These are phyloP conservation scores for Tinea semifulvella DNA, from an alignment of 2,888 invertebrate genomes.

Conservation along the genomic window DNA sequence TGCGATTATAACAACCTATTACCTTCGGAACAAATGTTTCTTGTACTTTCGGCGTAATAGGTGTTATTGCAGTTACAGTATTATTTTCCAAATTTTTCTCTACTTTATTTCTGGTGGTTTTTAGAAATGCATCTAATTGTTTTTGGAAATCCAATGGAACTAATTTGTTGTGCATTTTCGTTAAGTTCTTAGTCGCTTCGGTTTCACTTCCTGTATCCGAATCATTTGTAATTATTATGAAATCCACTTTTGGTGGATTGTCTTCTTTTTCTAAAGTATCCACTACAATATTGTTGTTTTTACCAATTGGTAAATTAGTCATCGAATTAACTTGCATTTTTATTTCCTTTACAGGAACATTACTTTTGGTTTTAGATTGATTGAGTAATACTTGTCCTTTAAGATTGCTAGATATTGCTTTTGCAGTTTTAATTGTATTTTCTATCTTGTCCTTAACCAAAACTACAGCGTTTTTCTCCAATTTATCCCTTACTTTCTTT, in stretches of 20 bases:
- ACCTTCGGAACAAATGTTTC: slow-evolving; percentile 58
- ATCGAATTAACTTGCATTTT: no score
- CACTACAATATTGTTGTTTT: no score
- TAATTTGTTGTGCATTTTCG: slow-evolving; percentile 58
- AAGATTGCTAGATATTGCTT: no score
- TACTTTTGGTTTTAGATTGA: no score
- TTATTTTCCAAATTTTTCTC: slow-evolving; percentile 29
- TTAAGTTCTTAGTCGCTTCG: slow-evolving; percentile 59
- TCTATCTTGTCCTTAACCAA: no score
- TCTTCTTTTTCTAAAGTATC: slow-evolving; percentile 1
- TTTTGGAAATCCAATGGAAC: slow-evolving; percentile 52
- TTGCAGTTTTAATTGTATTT: no score
- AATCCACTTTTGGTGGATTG: neutral
- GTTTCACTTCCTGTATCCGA: slow-evolving; percentile 61
- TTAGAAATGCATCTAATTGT: slow-evolving; percentile 51
- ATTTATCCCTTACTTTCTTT: no score
- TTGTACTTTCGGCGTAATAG: slow-evolving; percentile 29
- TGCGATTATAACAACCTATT: slow-evolving; percentile 19
- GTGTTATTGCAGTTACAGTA: slow-evolving; percentile 43
- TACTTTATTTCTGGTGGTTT: slow-evolving; percentile 50
- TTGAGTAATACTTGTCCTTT: no score
- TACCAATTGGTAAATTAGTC: no score
- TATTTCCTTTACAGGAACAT: no score
- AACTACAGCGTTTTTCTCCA: no score
- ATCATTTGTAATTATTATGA: slow-evolving; percentile 51